Evolutionary conservation across 1,140 invertebrate genomes (phyloP).

Genomic region (Copidosoma floridanum): DNA sequence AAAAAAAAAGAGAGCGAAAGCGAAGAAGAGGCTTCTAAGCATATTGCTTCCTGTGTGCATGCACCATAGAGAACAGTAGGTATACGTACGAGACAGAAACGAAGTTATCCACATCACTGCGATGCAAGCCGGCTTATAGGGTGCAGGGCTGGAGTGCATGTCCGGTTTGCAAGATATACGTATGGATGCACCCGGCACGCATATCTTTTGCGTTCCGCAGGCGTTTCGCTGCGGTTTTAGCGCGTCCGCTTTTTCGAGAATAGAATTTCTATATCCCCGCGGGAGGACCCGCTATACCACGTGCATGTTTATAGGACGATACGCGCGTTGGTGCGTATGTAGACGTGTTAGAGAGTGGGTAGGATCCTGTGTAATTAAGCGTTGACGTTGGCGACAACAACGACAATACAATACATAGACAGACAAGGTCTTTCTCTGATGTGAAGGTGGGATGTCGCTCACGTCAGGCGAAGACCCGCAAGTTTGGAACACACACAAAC

Average conservation of each 20-base stretch:
- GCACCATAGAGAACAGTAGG: neutral
- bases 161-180: constrained; percentile 21
- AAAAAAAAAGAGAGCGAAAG: too few relatives aligned
- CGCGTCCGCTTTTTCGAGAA: constrained; percentile 21
- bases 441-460: neutral
- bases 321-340: too few relatives aligned
- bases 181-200: neutral
- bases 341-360: too few relatives aligned
- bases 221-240: constrained; percentile 12
- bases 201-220: neutral
- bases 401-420: too few relatives aligned
- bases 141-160: too few relatives aligned
- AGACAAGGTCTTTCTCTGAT: constrained; percentile 1
- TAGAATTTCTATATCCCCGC: constrained; percentile 17
- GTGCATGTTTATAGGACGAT: neutral
- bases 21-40: constrained; percentile 19
- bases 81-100: too few relatives aligned
- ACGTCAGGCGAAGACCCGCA: constrained; percentile 5
- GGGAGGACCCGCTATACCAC: too few relatives aligned
- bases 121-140: too few relatives aligned
- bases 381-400: neutral
- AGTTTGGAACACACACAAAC: too few relatives aligned
- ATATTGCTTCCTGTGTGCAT: constrained; percentile 5
- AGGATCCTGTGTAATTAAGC: neutral
- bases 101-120: too few relatives aligned